Percentiles rank a stretch among this genome's conserved stretches.
Conservation (phyloP, 30 jellyfish, hydroid and myxozoan species). For the Aurelia sp. region DNA sequence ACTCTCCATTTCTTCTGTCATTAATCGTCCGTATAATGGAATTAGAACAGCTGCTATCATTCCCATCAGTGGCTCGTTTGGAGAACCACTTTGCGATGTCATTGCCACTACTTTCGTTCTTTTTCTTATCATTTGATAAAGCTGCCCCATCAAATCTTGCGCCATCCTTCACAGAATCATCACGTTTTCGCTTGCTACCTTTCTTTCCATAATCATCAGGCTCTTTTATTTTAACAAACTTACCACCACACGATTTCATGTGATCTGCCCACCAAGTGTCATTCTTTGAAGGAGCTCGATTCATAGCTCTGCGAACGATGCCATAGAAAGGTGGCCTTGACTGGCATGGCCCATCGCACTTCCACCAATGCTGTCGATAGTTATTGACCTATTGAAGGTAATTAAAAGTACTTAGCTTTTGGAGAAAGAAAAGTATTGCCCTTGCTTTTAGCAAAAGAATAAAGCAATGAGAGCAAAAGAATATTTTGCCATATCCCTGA, state of each 20-base stretch:
- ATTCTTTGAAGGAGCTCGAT: constrained; percentile 91
- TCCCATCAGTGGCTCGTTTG: constrained; percentile 13
- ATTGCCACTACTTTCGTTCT: neutral
- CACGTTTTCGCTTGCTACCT: constrained; percentile 46
- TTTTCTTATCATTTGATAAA: no score
- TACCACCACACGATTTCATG: constrained; percentile 81
- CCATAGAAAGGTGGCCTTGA: constrained; percentile 92
- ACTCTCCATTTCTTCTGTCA: neutral
- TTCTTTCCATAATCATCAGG: constrained; percentile 82
- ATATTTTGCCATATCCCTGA: no score
- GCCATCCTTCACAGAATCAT: neutral
- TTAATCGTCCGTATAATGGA: neutral
- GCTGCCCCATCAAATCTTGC: neutral
- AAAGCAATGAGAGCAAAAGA: no score
- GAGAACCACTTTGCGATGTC: constrained; percentile 51
- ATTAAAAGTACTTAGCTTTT: no score
- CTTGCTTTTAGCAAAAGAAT: no score
- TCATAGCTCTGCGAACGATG: constrained; percentile 89
- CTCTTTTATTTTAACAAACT: constrained; percentile 81
- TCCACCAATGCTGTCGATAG: constrained; percentile 98
- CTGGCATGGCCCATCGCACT: constrained; percentile 96
- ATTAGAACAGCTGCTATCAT: neutral
- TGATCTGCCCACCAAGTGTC: constrained; percentile 97
- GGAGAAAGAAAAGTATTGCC: no score
- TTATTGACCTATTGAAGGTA: constrained; percentile 66